phyloP scores from a whole-genome alignment of 1,140 invertebrate genomes.

The Galleria mellonella region DNA sequence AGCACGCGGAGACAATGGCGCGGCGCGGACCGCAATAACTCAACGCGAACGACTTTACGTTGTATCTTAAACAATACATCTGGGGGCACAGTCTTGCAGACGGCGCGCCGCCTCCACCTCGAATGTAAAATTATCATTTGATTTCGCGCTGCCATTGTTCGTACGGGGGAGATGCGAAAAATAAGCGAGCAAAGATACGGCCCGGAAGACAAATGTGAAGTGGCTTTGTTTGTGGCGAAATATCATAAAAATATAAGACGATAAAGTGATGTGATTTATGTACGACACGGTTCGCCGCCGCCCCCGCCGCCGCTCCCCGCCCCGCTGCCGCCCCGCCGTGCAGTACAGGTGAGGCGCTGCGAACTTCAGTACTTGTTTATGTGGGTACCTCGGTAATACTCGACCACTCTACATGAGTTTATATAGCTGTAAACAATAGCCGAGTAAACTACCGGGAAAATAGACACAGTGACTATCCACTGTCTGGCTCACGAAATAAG shows the following conservation, averaged over 20 bases:
- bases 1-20: constrained; percentile 5
- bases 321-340: too few species aligned
- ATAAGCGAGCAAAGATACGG: constrained; percentile 27
- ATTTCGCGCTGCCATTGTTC: constrained; percentile 29
- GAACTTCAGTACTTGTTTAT: too few species aligned
- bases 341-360: too few species aligned
- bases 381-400: too few species aligned
- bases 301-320: too few species aligned
- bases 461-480: too few species aligned
- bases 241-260: constrained; percentile 46
- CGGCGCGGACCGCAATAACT: constrained; percentile 15
- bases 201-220: constrained; percentile 33
- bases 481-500: too few species aligned
- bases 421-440: too few species aligned
- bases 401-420: too few species aligned
- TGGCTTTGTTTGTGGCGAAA: constrained; percentile 42
- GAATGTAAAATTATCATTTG: constrained; percentile 42
- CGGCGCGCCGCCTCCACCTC: constrained; percentile 10
- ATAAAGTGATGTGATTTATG: constrained; percentile 45
- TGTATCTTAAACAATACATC: constrained; percentile 31
- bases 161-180: constrained; percentile 14
- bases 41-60: constrained; percentile 18
- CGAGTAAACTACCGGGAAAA: too few species aligned
- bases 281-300: not conserved
- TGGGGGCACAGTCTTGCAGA: not conserved